Evolutionary conservation across 2,113 vertebrate species (phyloP).

Genomic region (Corapipo altera): DNA sequence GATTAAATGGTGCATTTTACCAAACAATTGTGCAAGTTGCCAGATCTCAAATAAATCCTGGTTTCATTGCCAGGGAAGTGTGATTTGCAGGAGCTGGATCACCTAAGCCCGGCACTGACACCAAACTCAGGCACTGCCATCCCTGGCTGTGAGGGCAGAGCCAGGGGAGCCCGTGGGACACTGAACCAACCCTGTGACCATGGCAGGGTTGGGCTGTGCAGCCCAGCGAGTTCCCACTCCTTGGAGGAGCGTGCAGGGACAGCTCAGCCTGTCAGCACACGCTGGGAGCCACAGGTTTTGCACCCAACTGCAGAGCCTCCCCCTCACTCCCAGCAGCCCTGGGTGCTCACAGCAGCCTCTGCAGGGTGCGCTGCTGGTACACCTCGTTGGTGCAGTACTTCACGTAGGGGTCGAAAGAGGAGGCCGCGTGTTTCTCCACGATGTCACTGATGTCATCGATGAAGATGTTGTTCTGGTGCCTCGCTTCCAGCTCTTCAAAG

Average conservation of each 20-base stretch:
- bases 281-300: not conserved
- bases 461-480: constrained; percentile 86
- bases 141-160: not conserved
- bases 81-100: not conserved
- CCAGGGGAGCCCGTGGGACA: not conserved
- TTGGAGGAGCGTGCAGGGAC: not conserved
- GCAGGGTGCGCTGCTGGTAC: constrained; percentile 94
- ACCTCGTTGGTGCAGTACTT: constrained; percentile 98
- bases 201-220: not conserved
- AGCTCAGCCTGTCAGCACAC: not conserved
- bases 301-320: not conserved
- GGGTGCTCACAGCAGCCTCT: constrained; percentile 84
- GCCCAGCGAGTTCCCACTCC: not conserved
- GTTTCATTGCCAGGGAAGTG: not conserved
- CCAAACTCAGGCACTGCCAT: not conserved
- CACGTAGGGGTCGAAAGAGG: constrained; percentile 91
- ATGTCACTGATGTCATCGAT: constrained; percentile 94
- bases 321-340: not conserved
- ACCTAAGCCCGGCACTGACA: not conserved
- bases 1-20: accelerated
- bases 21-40: not conserved
- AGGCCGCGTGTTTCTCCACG: constrained; percentile 82
- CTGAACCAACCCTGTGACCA: accelerated
- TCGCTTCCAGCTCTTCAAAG: constrained; percentile 90
- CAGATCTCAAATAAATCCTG: not conserved